phyloP scores from a whole-genome alignment of 2,113 vertebrate genomes.

The Tupaia chinensis region DNA sequence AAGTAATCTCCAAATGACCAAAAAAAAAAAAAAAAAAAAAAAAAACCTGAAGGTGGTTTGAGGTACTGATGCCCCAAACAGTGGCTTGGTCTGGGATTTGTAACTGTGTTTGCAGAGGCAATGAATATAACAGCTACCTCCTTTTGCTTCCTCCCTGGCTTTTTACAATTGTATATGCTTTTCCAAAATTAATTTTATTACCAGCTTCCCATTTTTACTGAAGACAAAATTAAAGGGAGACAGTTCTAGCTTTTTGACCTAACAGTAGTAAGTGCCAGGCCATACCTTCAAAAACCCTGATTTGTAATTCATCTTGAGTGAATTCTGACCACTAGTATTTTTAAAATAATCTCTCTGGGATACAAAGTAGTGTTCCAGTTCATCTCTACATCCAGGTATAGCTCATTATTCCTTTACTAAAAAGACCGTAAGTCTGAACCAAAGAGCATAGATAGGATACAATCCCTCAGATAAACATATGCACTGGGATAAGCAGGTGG shows the following conservation, averaged over 20 bases:
- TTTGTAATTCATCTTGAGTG: background rate
- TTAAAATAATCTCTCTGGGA: background rate
- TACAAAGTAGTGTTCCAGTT: background rate
- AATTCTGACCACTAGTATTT: background rate
- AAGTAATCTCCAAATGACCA: background rate
- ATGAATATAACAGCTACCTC: background rate
- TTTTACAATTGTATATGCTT: background rate
- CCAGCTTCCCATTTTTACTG: background rate
- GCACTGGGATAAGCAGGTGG: no score
- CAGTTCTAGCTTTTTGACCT: background rate
- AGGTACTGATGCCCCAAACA: background rate
- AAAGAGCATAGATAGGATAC: background rate
- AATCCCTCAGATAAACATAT: background rate
- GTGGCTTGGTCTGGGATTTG: background rate
- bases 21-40: background rate
- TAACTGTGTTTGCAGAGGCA: background rate
- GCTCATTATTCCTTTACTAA: background rate
- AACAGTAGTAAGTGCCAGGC: background rate
- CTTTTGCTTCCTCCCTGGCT: background rate
- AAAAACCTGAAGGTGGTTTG: no score
- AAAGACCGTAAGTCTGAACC: background rate
- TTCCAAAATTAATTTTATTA: slow-evolving; percentile 40
- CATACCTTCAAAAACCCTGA: background rate
- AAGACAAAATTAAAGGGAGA: background rate
- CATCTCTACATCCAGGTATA: background rate